Conservation (phyloP, 1,140 invertebrate species). For the Drosophila serrata region DNA sequence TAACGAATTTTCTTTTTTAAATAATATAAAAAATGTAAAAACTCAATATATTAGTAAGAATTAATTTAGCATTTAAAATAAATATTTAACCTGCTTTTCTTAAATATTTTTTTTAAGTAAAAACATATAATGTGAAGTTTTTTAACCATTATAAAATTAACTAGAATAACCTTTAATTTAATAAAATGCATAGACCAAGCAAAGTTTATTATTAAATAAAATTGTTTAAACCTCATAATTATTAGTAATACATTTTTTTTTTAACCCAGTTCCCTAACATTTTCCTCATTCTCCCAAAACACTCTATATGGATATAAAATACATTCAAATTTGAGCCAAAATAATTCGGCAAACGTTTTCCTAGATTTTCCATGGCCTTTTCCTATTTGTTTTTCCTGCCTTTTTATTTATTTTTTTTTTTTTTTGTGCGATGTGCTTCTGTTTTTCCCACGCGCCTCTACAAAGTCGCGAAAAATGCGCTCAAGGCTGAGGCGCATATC, state of each 20-base stretch:
- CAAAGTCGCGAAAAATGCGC: slow-evolving; percentile 55
- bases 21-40: too few species aligned
- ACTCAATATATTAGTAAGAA: background rate
- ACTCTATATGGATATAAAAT: slow-evolving; percentile 6
- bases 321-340: slow-evolving; percentile 54
- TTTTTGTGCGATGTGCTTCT: slow-evolving; percentile 16
- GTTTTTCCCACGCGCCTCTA: slow-evolving; percentile 37
- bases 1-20: too few species aligned
- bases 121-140: background rate
- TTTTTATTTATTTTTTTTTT: background rate
- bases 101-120: background rate
- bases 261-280: background rate
- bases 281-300: background rate
- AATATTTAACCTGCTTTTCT: background rate
- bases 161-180: background rate
- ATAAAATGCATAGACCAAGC: background rate
- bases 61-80: background rate
- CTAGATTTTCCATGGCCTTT: slow-evolving; percentile 11
- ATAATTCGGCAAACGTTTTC: slow-evolving; percentile 37
- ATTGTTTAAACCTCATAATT: background rate
- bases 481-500: slow-evolving; percentile 57
- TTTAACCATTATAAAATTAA: background rate
- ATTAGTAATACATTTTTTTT: background rate
- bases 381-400: slow-evolving; percentile 21
- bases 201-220: background rate